phyloP scores from a whole-genome alignment of 1,140 invertebrate species.

The Cydia splendana region DNA sequence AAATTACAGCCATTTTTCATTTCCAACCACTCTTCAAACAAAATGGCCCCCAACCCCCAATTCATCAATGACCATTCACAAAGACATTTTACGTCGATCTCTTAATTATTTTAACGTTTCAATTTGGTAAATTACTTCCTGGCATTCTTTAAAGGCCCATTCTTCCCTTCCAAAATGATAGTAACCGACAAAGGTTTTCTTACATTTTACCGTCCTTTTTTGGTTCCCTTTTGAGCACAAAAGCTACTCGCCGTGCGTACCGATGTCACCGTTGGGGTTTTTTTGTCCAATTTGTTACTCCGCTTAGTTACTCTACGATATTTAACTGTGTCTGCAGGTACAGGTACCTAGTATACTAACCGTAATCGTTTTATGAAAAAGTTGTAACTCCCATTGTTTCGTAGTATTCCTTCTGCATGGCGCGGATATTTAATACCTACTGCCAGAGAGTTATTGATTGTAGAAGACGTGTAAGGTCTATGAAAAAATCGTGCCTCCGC shows the following conservation, averaged over 20 bases:
- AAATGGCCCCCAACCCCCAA: not conserved
- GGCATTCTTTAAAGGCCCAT: slow-evolving; percentile 2
- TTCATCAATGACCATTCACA: slow-evolving; percentile 15
- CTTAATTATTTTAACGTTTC: slow-evolving; percentile 31
- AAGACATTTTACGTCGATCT: slow-evolving; percentile 20
- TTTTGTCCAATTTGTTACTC: too few relatives aligned
- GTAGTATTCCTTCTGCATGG: not conserved
- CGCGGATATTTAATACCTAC: not conserved
- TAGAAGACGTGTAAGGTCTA: too few relatives aligned
- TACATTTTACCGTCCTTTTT: not conserved
- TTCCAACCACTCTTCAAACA: not conserved
- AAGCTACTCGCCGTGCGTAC: not conserved
- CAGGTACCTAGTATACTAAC: too few relatives aligned
- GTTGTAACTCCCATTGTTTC: slow-evolving; percentile 2
- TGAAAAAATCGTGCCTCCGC: too few relatives aligned
- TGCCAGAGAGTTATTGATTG: too few relatives aligned
- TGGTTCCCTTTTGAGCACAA: not conserved
- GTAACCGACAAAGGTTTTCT: not conserved
- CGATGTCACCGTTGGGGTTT: too few relatives aligned
- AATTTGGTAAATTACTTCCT: slow-evolving; percentile 31
- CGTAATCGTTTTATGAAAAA: slow-evolving; percentile 14
- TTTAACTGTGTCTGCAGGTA: too few relatives aligned
- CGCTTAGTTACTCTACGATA: too few relatives aligned
- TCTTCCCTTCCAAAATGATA: not conserved
- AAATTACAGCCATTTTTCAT: not conserved